Base-by-base conservation (phyloP, 2,797 vertebrate species). In the Cichlasoma orientale region DNA sequence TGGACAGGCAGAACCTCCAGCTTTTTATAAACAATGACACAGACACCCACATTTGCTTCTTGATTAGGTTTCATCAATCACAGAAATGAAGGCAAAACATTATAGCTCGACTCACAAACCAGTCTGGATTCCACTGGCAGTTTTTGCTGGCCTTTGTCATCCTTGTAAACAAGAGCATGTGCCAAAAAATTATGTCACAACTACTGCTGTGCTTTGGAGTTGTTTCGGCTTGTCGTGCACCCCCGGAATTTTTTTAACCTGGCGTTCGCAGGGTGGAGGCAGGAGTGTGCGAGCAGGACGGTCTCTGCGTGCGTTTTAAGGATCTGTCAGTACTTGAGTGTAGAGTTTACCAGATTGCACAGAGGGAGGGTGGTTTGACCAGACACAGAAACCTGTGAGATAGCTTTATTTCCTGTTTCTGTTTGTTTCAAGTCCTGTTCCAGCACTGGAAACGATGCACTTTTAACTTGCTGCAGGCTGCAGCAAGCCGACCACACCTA, bases 21-120 rank as follows among this genome's bases (percentile, higher is more conserved):
- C 41, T 66, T 66, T 66, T 66, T 47, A 27, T 33, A 41, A 47
- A 66, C 18, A 10, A 23, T 66, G 61, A 66, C 38, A 12, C 38
- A 6, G 61, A 27, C 23, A 47, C 14, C 5, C 16, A 47, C 38
- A 27, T 47, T 27, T 47, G 16, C 16, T 66, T 47, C 61, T 6
- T 41, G 59, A 25, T 18, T 63, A 38, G 21, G 59, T 47, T 47
- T 47, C 0, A 6, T 47, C 5, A 27, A 14, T 66, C 38, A 27
- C 23, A 19, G 38, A 66, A 47, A 66, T 66, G 25, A 66, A 47
- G 3, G 21, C 38, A 25, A 66, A 66, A 66, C 14, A 23, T 41
- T 13, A 14, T 41, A 41, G 38, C 5, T 47, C 0, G 9, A 18
- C 14, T 27, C 38, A 18, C 5, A 50, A 19, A 25, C 25, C 1